Evolutionary conservation across 2,113 vertebrate genomes (phyloP), one percentile per base, ranked within the genome.

Genomic region (Trinectes maculatus): DNA sequence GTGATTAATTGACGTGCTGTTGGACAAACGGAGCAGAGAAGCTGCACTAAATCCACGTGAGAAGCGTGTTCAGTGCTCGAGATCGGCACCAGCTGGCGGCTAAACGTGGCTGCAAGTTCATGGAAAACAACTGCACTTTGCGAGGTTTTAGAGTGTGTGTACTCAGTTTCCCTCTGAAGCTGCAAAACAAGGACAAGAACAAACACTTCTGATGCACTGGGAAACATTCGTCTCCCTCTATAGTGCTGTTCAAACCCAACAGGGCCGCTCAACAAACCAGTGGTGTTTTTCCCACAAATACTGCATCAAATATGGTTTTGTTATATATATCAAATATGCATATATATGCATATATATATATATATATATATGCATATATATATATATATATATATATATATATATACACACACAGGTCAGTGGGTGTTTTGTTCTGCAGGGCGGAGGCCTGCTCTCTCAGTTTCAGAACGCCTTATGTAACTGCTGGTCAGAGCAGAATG

Each of bases 391-490:
- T n/a, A n/a, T n/a, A n/a, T n/a, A n/a, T n/a, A n/a, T n/a, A n/a
- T n/a, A n/a, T n/a, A n/a, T n/a, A 26, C 33, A 29, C 19, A 24
- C 56, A 15, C 56, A 54, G 70, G 77, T 79, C 60, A 52, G 53
- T 49, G 69, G 54, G 21, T 72, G 68, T 58, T 80, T 64, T 71
- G 52, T 26, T 71, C 44, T 59, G 54, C 63, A 71, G 85, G 79
- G 85, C 74, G 87, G 82, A 73, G 83, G 71, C 78, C 76, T 5
- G 22, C 31, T 64, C 49, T 59, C 31, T 71, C 21, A n/a, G 19
- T 22, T 71, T 57, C 43, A 53, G 55, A 77, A 40, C 8, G 71
- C 19, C 54, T 88, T 80, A 85, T 77, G 72, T 69, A 84, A 88
- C 53, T 8, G 51, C 13, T 67, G 79, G 79, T 87, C 79, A 60